Evolutionary conservation across 2,888 invertebrate genomes (phyloP).

Genomic region (Apotomis capreana): DNA sequence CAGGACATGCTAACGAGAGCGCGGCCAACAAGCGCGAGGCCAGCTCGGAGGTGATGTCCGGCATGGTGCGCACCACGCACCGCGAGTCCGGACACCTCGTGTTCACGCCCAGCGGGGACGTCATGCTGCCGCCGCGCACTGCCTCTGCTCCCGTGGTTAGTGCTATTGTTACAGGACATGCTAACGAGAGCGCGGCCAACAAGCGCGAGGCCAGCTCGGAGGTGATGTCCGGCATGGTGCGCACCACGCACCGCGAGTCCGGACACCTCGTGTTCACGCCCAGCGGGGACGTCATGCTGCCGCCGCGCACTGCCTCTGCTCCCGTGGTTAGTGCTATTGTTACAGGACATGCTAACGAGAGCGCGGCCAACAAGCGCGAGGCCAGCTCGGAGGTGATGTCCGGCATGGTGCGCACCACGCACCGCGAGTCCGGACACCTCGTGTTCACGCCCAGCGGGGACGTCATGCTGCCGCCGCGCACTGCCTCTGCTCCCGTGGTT

Average conservation of each 20-base stretch:
- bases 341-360: conserved; percentile 40
- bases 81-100: conserved; percentile 77
- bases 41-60: conserved; percentile 76
- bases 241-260: conserved; percentile 78
- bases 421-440: conserved; percentile 76
- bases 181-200: conserved; percentile 45
- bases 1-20: conserved; percentile 42
- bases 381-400: conserved; percentile 75
- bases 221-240: conserved; percentile 80
- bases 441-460: conserved; percentile 78
- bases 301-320: conserved; percentile 58
- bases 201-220: conserved; percentile 74
- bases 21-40: conserved; percentile 63
- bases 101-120: conserved; percentile 78
- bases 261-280: conserved; percentile 77
- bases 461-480: conserved; percentile 76
- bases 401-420: conserved; percentile 79
- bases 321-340: conserved; percentile 49
- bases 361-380: conserved; percentile 62
- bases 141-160: conserved; percentile 51
- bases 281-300: conserved; percentile 78
- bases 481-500: conserved; percentile 53
- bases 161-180: too few species aligned
- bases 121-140: conserved; percentile 74
- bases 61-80: conserved; percentile 79